Conservation (phyloP, 2,113 vertebrate genomes). For the Mustelus asterias region DNA sequence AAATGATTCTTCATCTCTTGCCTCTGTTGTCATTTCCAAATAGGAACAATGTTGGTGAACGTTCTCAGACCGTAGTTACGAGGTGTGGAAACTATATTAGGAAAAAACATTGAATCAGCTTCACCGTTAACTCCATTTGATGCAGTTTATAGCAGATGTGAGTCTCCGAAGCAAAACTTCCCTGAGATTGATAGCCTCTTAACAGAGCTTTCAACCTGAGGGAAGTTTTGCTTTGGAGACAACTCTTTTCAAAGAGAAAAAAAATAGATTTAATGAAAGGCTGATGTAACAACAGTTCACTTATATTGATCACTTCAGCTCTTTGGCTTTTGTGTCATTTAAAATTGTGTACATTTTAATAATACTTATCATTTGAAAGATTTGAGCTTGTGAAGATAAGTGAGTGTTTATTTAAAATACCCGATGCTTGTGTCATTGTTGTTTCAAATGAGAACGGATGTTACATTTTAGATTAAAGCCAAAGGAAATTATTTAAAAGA, state of each 20-base stretch:
- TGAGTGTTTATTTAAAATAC: background rate
- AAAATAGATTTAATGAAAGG: background rate
- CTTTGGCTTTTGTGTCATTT: background rate
- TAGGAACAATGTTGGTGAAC: background rate
- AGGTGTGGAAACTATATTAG: background rate
- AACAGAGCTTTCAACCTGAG: background rate
- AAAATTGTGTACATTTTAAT: background rate
- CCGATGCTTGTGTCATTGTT: background rate
- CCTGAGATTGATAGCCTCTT: background rate
- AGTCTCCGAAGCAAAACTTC: background rate
- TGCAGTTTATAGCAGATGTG: background rate
- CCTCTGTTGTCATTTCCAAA: background rate
- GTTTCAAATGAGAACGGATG: background rate
- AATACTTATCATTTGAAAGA: background rate
- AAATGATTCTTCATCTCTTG: background rate
- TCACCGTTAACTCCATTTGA: background rate
- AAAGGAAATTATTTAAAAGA: background rate
- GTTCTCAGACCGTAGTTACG: background rate
- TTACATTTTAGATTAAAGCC: background rate
- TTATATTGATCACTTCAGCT: background rate
- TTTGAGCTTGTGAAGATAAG: background rate
- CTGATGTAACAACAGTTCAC: background rate
- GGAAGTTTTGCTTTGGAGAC: no score
- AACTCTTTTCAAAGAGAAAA: background rate
- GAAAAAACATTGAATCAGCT: background rate